phyloP scores from a whole-genome alignment of 2,113 vertebrate species.

The Proterorhinus semilunaris region DNA sequence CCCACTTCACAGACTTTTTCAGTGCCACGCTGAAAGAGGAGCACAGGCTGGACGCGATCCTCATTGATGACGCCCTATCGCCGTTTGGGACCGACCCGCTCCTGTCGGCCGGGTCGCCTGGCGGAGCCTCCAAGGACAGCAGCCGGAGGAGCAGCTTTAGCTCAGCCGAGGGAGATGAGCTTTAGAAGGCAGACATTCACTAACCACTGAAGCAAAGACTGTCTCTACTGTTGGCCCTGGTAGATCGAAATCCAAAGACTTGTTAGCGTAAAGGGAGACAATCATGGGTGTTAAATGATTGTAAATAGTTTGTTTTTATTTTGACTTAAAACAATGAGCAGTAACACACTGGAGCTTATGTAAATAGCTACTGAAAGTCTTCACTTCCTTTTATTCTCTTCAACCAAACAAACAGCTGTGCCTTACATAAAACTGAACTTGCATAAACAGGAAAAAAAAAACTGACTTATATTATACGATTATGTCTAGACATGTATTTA shows the following conservation, averaged over 20 bases:
- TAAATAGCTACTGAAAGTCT: constrained; percentile 41
- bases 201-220: constrained; percentile 5
- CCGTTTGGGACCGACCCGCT: constrained; percentile 89
- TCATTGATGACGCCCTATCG: constrained; percentile 86
- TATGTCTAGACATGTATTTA: too few relatives aligned
- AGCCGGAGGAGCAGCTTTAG: constrained; percentile 94
- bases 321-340: constrained; percentile 40
- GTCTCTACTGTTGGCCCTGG: constrained; percentile 10
- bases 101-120: constrained; percentile 86
- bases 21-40: constrained; percentile 91
- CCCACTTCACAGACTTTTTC: constrained; percentile 97
- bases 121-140: constrained; percentile 85
- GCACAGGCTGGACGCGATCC: constrained; percentile 84
- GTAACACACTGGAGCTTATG: constrained; percentile 53
- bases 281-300: constrained; percentile 37
- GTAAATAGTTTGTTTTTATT: constrained; percentile 38
- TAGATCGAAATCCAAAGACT: constrained; percentile 8
- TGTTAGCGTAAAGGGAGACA: constrained; percentile 62
- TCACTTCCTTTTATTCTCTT: constrained; percentile 14
- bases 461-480: too few relatives aligned
- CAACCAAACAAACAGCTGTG: constrained; percentile 39
- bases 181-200: constrained; percentile 69
- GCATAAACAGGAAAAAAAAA: neutral
- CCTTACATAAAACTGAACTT: constrained; percentile 47
- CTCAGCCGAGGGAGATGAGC: constrained; percentile 86